phyloP scores from a whole-genome alignment of 2,113 vertebrate genomes.

The Vimba vimba region DNA sequence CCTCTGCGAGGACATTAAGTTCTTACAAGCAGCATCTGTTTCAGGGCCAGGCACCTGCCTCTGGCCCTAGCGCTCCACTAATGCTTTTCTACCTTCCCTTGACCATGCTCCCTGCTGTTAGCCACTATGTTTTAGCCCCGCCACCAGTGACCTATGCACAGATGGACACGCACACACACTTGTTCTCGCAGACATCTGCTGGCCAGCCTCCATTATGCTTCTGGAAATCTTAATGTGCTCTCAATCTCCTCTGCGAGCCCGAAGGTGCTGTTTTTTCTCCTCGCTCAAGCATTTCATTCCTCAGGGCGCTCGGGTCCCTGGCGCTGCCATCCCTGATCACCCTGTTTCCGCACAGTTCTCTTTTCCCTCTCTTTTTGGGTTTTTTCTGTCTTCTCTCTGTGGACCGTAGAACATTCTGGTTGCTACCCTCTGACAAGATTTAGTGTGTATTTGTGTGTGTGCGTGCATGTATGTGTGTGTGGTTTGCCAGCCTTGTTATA shows the following conservation, averaged over 20 bases:
- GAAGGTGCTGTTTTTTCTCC: slow-evolving; percentile 33
- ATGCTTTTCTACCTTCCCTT: slow-evolving; percentile 50
- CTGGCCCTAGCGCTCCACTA: slow-evolving; percentile 45
- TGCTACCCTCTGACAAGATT: slow-evolving; percentile 51
- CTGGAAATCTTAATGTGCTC: slow-evolving; percentile 50
- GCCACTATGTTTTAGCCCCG: slow-evolving; percentile 43
- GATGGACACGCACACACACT: slow-evolving; percentile 46
- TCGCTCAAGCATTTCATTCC: slow-evolving; percentile 36
- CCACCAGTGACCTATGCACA: slow-evolving; percentile 39
- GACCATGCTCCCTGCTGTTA: slow-evolving; percentile 46
- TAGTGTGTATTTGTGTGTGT: slow-evolving; percentile 26
- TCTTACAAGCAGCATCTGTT: slow-evolving; percentile 56
- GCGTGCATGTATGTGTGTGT: slow-evolving; percentile 18
- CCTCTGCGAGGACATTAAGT: slow-evolving; percentile 48
- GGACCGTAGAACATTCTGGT: slow-evolving; percentile 53
- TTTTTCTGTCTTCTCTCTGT: slow-evolving; percentile 44
- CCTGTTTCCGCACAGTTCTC: slow-evolving; percentile 3
- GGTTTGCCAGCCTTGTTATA: slow-evolving; percentile 58
- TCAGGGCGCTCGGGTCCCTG: slow-evolving; percentile 33
- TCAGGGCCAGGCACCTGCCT: slow-evolving; percentile 49
- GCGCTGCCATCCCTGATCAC: slow-evolving; percentile 19
- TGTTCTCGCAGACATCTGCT: slow-evolving; percentile 26
- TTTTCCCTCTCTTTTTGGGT: slow-evolving; percentile 37
- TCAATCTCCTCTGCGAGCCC: slow-evolving; percentile 40
- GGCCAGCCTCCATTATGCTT: slow-evolving; percentile 35